Evolutionary conservation across 2,888 invertebrate species (phyloP).

Genomic region (Papilio protenor): DNA sequence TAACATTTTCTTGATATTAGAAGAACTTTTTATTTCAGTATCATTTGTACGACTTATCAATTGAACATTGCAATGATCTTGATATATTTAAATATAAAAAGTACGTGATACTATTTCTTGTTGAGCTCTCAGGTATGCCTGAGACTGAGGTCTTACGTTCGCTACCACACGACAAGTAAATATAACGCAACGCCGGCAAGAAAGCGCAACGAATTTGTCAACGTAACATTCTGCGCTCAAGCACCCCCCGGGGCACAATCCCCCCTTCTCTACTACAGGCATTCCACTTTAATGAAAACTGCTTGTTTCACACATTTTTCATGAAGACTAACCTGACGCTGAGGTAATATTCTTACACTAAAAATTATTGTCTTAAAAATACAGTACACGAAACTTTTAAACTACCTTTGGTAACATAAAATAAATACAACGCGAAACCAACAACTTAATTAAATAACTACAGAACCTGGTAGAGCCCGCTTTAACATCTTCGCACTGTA

Average conservation of each 20-base stretch:
- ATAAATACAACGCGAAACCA: too few relatives aligned
- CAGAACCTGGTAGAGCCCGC: too few relatives aligned
- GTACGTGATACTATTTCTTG: not conserved
- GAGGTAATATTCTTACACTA: not conserved
- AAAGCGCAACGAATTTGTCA: conserved; percentile 22
- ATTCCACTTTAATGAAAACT: conserved; percentile 18
- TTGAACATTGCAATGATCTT: not conserved
- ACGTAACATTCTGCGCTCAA: not conserved
- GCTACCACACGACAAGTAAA: not conserved
- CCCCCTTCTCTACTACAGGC: not conserved
- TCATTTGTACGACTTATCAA: too few relatives aligned
- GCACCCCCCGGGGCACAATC: conserved; percentile 16
- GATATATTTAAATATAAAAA: not conserved
- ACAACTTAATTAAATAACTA: too few relatives aligned
- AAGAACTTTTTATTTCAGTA: not conserved
- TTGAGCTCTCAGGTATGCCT: not conserved
- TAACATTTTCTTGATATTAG: not conserved
- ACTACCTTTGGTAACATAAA: not conserved
- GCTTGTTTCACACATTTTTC: conserved; percentile 15
- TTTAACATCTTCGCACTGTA: too few relatives aligned
- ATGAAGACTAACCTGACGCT: conserved; percentile 15
- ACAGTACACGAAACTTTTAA: not conserved
- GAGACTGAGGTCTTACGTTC: not conserved
- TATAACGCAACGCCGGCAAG: not conserved
- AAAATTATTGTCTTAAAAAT: not conserved